Conservation (phyloP, 2,797 vertebrate genomes). For the Pipistrellus kuhlii region DNA sequence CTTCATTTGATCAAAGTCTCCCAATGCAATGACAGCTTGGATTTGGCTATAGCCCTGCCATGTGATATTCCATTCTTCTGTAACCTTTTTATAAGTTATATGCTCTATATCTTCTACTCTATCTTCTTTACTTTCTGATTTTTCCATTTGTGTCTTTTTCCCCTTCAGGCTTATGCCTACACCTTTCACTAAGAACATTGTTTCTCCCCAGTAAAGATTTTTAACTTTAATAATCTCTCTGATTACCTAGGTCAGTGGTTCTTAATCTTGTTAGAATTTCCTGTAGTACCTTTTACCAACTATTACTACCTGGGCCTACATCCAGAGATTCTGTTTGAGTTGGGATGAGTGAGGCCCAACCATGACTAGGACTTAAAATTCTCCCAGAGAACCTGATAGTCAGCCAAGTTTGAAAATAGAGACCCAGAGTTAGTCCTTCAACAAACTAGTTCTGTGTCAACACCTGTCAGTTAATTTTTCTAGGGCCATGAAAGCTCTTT, state of each 20-base stretch:
- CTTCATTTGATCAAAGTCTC: slow-evolving; percentile 13
- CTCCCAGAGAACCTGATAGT: background rate
- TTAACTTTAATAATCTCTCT: background rate
- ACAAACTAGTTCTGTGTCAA: background rate
- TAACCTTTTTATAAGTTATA: background rate
- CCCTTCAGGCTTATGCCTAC: background rate
- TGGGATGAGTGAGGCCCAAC: background rate
- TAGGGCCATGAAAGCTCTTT: background rate
- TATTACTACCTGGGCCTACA: background rate
- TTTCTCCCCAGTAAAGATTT: background rate
- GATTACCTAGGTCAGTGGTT: background rate
- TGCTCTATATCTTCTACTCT: background rate
- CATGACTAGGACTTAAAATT: background rate
- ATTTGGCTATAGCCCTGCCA: background rate
- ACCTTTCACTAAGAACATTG: background rate
- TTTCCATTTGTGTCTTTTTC: background rate
- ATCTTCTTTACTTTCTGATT: background rate
- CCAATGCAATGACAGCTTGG: background rate
- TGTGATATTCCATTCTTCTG: background rate
- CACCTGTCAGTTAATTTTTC: background rate
- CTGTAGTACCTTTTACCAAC: background rate
- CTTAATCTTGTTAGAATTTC: slow-evolving; percentile 12
- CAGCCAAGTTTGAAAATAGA: background rate
- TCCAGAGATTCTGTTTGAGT: background rate
- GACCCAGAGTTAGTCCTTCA: background rate